A percentile compares a stretch with the other conserved stretches of the same genome.
Conservation (phyloP, 2,113 vertebrate species). For the Oncorhynchus kisutch region DNA sequence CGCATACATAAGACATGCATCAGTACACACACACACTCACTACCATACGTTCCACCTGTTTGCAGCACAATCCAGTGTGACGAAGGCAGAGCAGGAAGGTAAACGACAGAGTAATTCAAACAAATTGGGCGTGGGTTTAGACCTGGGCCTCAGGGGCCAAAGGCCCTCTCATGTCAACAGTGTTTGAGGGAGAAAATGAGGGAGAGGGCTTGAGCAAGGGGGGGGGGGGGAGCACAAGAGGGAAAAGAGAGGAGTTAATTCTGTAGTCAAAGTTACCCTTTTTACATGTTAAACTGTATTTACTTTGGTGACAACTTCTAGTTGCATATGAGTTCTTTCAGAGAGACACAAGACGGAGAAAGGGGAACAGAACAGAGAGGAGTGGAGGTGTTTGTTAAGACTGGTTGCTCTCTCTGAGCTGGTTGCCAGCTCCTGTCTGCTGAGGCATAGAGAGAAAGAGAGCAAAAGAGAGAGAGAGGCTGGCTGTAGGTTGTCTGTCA, state of each 20-base stretch:
- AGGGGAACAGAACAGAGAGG: neutral
- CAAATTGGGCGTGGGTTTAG: neutral
- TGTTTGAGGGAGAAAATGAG: neutral
- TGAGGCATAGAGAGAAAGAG: neutral
- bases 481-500: constrained; percentile 30
- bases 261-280: no score
- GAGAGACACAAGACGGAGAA: neutral
- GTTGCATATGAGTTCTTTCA: no score
- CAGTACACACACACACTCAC: neutral
- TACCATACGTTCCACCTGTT: no score
- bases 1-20: neutral
- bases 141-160: neutral
- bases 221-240: no score
- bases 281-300: no score
- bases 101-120: neutral
- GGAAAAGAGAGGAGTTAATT: neutral
- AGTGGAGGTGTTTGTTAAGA: neutral
- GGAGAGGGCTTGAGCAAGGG: neutral
- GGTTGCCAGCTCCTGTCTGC: no score
- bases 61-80: neutral
- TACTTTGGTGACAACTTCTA: no score
- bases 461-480: neutral
- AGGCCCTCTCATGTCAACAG: constrained; percentile 1
- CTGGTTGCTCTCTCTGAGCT: no score
- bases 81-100: neutral